phyloP scores from a whole-genome alignment of 2,113 vertebrate genomes.

The Pleuronectes platessa region DNA sequence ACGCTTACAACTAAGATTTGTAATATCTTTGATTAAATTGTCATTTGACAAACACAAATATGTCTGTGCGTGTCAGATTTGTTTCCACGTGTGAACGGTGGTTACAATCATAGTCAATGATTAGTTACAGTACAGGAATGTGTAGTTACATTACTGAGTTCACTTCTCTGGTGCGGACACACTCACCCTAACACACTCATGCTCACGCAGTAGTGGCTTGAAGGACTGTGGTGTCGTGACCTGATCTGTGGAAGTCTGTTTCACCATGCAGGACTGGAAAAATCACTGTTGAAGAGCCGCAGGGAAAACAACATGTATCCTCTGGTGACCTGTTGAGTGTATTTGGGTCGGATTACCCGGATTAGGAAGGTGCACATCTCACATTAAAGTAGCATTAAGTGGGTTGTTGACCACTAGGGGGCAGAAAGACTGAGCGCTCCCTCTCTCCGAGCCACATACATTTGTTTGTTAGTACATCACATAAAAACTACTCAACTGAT shows the following conservation, averaged over 20 bases:
- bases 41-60: too few species aligned
- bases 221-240: background rate
- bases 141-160: background rate
- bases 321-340: background rate
- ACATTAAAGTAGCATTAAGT: slow-evolving; percentile 9
- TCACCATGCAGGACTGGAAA: slow-evolving; percentile 32
- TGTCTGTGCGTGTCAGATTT: background rate
- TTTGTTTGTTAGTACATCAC: background rate
- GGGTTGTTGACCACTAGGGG: background rate
- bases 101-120: slow-evolving; percentile 65
- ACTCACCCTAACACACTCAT: background rate
- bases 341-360: too few species aligned
- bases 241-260: slow-evolving; percentile 1
- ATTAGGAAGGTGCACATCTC: background rate
- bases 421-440: background rate
- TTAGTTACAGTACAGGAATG: too few species aligned
- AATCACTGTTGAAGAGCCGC: slow-evolving; percentile 22
- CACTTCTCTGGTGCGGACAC: background rate
- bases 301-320: background rate
- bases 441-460: too few species aligned
- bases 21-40: too few species aligned
- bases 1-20: slow-evolving; percentile 10
- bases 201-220: background rate
- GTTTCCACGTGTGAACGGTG: slow-evolving; percentile 9
- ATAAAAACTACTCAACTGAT: too few species aligned